Evolutionary conservation across 2,797 vertebrate species (phyloP).

Genomic region (Heterohyrax brucei): DNA sequence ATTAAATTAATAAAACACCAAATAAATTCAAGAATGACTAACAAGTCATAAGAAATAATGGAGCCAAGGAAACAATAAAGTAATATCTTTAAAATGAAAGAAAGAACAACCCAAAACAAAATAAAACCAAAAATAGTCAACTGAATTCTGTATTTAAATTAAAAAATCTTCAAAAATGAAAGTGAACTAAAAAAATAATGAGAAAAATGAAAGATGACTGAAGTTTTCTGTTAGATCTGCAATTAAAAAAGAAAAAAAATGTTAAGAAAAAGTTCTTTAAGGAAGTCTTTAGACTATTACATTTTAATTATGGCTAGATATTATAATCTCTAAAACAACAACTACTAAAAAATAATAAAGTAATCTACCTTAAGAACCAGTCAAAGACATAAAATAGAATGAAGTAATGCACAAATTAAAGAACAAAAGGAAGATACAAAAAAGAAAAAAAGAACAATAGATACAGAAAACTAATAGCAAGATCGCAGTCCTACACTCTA

Average conservation of each 20-base stretch:
- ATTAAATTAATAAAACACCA: neutral
- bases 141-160: neutral
- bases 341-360: neutral
- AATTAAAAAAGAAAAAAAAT: neutral
- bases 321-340: neutral
- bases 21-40: neutral
- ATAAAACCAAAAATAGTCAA: neutral
- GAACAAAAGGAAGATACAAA: neutral
- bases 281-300: neutral
- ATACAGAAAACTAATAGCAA: neutral
- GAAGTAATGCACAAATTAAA: neutral
- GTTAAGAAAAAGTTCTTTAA: neutral
- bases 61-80: neutral
- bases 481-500: neutral
- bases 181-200: neutral
- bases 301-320: neutral
- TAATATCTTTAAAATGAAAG: neutral
- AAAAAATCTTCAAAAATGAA: neutral
- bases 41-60: neutral
- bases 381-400: neutral
- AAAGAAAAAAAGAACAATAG: neutral
- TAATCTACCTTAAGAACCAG: neutral
- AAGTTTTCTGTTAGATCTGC: neutral
- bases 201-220: neutral
- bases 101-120: neutral